These are phyloP conservation scores for Ecliptopera silaceata DNA, from an alignment of 2,888 invertebrate genomes.

Conservation along the genomic window DNA sequence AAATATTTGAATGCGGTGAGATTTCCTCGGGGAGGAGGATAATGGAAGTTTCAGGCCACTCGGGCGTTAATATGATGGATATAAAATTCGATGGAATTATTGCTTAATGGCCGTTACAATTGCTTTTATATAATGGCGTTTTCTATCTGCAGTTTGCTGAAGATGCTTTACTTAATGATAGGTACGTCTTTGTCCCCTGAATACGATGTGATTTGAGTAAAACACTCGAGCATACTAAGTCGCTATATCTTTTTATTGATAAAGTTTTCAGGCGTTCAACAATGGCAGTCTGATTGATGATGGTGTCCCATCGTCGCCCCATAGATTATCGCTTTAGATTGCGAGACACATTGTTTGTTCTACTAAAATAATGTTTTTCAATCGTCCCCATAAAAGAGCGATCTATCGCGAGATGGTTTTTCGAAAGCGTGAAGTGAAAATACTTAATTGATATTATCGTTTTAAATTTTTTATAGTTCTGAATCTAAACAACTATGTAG, in stretches of 20 bases:
- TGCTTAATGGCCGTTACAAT: slow-evolving; percentile 76
- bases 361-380: slow-evolving; percentile 52
- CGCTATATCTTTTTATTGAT: slow-evolving; percentile 35
- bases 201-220: background rate
- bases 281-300: slow-evolving; percentile 60
- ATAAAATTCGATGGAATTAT: slow-evolving; percentile 81
- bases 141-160: slow-evolving; percentile 43
- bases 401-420: slow-evolving; percentile 32
- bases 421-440: slow-evolving; percentile 17
- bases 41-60: slow-evolving; percentile 68
- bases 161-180: background rate
- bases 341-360: slow-evolving; percentile 59
- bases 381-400: slow-evolving; percentile 41
- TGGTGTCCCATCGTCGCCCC: slow-evolving; percentile 45
- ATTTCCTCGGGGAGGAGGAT: slow-evolving; percentile 78
- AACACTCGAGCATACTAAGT: background rate
- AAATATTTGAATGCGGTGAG: slow-evolving; percentile 83
- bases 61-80: slow-evolving; percentile 77
- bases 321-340: slow-evolving; percentile 63
- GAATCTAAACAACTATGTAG: no score
- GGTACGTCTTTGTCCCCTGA: background rate
- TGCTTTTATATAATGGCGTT: slow-evolving; percentile 61
- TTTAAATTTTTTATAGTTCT: background rate
- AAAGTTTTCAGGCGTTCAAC: slow-evolving; percentile 40
- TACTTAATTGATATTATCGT: slow-evolving; percentile 4